Conservation (phyloP, 2,888 invertebrate species). For the Callimorpha dominula region DNA sequence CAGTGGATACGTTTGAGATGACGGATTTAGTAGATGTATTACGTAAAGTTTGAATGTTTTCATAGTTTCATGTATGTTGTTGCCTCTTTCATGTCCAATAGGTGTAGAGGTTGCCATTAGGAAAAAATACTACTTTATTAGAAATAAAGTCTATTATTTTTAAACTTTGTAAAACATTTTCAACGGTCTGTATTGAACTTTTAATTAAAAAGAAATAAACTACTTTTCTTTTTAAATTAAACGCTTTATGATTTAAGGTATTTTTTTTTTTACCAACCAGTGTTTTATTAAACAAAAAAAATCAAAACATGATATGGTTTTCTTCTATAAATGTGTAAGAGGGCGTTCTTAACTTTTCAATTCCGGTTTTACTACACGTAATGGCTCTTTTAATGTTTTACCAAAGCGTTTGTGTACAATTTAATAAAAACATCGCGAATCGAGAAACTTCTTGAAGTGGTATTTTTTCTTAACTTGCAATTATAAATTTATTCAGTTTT, state of each 20-base stretch:
- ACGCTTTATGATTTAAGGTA: neutral
- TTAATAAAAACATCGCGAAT: neutral
- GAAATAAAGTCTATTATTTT: neutral
- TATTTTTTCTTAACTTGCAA: conserved; percentile 32
- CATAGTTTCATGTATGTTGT: conserved; percentile 39
- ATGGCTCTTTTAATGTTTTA: neutral
- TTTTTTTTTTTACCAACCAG: neutral
- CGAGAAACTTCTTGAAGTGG: neutral
- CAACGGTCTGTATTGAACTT: neutral
- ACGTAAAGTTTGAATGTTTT: conserved; percentile 35
- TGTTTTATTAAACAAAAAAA: neutral
- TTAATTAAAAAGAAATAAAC: too few relatives aligned
- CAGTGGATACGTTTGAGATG: conserved; percentile 24
- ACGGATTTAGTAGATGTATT: conserved; percentile 29
- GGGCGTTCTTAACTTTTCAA: neutral
- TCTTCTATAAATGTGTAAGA: neutral
- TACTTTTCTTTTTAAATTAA: neutral
- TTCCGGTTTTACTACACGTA: neutral
- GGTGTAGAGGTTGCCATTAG: conserved; percentile 24
- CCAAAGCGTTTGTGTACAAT: neutral
- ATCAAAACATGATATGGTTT: neutral
- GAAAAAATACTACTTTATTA: conserved; percentile 17
- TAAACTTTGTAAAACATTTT: neutral
- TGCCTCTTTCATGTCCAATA: conserved; percentile 26
- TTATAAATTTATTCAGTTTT: conserved; percentile 21